Evolutionary conservation across 2,888 invertebrate genomes (phyloP).

Genomic region (Tachina lurida): DNA sequence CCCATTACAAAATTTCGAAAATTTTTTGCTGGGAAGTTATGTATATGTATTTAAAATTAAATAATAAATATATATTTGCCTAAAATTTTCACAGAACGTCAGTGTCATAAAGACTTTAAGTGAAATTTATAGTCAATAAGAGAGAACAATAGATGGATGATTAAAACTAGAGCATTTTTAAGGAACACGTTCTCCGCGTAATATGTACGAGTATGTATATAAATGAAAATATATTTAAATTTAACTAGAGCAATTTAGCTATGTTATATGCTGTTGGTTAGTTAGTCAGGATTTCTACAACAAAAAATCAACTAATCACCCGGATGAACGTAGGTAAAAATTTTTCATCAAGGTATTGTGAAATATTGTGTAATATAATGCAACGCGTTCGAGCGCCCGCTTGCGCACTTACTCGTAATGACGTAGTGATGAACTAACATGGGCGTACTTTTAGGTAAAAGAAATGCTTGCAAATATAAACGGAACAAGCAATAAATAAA

Average conservation of each 20-base stretch:
- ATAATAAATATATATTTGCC: slow-evolving; percentile 8
- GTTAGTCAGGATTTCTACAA: slow-evolving; percentile 10
- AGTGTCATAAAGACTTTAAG: slow-evolving; percentile 21
- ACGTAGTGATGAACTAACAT: not conserved
- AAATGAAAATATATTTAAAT: slow-evolving; percentile 34
- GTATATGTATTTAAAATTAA: not conserved
- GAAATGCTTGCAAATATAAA: slow-evolving; percentile 2
- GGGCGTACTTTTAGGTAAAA: slow-evolving; percentile 1
- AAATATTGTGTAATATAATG: slow-evolving; percentile 69
- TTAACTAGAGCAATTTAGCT: slow-evolving; percentile 51
- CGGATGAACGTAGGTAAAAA: slow-evolving; percentile 32
- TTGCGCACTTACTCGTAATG: not conserved
- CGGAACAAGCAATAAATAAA: not conserved
- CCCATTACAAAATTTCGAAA: too few species aligned
- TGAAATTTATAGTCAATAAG: slow-evolving; percentile 6
- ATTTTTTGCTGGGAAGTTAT: too few species aligned
- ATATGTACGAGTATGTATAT: too few species aligned
- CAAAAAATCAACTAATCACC: slow-evolving; percentile 41
- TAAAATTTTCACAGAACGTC: slow-evolving; percentile 38
- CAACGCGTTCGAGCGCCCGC: slow-evolving; percentile 15
- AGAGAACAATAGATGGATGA: slow-evolving; percentile 44
- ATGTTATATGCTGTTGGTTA: slow-evolving; percentile 20
- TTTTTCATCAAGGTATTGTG: slow-evolving; percentile 31
- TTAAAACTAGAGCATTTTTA: slow-evolving; percentile 58
- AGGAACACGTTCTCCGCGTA: slow-evolving; percentile 29